Conservation (phyloP, 2,888 invertebrate genomes). For the Tetrapedia diversipes region DNA sequence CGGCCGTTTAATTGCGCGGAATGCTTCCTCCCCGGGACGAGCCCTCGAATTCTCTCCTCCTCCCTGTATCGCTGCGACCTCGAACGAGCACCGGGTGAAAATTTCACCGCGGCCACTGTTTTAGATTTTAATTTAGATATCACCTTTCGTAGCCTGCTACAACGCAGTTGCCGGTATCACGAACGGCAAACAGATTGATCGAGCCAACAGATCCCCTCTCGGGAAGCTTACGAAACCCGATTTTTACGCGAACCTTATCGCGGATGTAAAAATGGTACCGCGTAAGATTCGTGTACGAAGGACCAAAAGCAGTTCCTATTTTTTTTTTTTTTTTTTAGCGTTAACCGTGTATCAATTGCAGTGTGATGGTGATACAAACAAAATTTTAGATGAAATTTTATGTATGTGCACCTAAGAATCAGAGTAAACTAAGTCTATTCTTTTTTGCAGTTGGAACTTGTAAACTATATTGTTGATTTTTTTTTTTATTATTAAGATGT, state of each 20-base stretch:
- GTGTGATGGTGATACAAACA: too few species aligned
- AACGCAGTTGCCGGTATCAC: background rate
- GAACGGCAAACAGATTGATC: slow-evolving; percentile 28
- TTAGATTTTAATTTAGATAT: slow-evolving; percentile 36
- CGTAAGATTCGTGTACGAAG: background rate
- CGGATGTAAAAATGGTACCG: background rate
- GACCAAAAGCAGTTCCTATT: background rate
- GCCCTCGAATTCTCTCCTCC: background rate
- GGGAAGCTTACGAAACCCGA: background rate
- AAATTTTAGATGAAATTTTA: too few species aligned
- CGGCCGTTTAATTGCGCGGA: slow-evolving; percentile 1
- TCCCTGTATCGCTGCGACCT: background rate
- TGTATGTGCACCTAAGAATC: too few species aligned
- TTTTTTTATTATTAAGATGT: too few species aligned
- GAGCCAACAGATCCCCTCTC: background rate
- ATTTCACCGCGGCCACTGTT: slow-evolving; percentile 9
- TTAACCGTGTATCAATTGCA: too few species aligned
- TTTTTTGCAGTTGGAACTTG: too few species aligned
- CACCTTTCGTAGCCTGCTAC: background rate
- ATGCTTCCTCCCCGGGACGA: background rate
- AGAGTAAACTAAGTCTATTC: too few species aligned
- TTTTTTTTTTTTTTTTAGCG: too few species aligned
- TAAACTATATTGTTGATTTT: too few species aligned
- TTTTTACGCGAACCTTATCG: background rate
- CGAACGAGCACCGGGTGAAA: slow-evolving; percentile 3